Evolutionary conservation across 2,797 vertebrate species (phyloP).

Genomic region (Pitangus sulphuratus): DNA sequence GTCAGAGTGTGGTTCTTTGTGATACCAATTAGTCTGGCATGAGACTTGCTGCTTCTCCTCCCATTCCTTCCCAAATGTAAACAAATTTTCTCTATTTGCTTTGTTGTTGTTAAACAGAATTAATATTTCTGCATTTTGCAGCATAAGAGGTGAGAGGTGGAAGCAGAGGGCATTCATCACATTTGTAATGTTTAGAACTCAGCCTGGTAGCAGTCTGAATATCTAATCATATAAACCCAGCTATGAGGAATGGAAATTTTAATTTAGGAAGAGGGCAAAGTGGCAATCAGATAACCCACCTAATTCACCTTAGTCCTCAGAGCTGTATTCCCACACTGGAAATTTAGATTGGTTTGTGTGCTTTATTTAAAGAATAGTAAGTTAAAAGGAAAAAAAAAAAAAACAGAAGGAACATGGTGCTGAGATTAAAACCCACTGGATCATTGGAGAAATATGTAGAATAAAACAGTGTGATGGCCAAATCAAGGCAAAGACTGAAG

Average conservation of each 20-base stretch:
- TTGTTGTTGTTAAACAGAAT: background rate
- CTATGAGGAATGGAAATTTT: background rate
- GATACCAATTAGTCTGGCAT: background rate
- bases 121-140: background rate
- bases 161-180: background rate
- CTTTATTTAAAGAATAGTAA: background rate
- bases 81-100: background rate
- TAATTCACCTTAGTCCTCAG: background rate
- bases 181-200: background rate
- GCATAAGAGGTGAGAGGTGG: background rate
- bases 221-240: background rate
- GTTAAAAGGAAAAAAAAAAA: background rate
- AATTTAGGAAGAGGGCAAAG: background rate
- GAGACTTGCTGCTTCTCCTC: background rate
- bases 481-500: background rate
- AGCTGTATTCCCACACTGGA: background rate
- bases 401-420: background rate
- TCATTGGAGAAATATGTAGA: background rate
- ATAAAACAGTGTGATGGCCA: background rate
- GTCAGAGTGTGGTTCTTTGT: background rate
- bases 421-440: background rate
- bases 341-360: background rate
- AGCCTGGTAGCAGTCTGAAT: background rate
- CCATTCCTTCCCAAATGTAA: background rate
- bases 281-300: background rate